Evolutionary conservation across 2,888 invertebrate species (phyloP), one percentile per base, ranked within the genome.

Genomic region (Sylvicola cinctus): DNA sequence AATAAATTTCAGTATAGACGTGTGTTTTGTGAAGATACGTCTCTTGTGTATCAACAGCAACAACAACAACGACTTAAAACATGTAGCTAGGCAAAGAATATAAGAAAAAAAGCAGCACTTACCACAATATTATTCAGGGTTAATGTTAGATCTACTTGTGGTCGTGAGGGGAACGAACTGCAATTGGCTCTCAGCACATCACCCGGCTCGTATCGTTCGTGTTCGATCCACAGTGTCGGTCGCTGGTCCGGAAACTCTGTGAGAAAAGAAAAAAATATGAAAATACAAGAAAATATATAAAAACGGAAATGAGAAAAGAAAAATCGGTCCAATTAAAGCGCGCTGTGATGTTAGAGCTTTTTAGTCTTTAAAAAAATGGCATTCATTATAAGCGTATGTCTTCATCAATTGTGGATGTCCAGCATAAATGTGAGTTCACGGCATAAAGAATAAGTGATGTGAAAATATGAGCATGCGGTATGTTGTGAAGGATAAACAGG

Each of bases 121-220:
- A 81, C 81, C 62, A 72, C 68, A 46, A 70, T 67, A 50, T 79
- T 77, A 54, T 84, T 83, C 42, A 84, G 68, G 44, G 68, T 67
- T 46, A 83, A 78, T 46, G 72, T 76, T 40, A 84, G 65, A 43
- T 70, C 69, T 23, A 74, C 74, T 26, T 72, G 66, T 7, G 83
- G 84, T 43, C 68, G 67, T n/a, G 80, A 75, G 4, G 76, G 74
- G 5, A 73, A 67, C 4, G 78, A 72, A n/a, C 76, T 72, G 56
- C 84, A 84, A 60, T 83, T 84, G 32, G 78, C 81, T 36, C 63
- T 62, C 39, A 84, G 59, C 23, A 64, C 60, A 52, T 83, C 81
- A 2, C 79, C 79, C 1, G 74, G 70, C 49, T 75, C 73, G 52
- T 83, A 76, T 33, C 73, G 70, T 36, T 74, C 70, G 39, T 72